Evolutionary conservation across 1,140 invertebrate genomes (phyloP).

Genomic region (Drosophila rhopaloa): DNA sequence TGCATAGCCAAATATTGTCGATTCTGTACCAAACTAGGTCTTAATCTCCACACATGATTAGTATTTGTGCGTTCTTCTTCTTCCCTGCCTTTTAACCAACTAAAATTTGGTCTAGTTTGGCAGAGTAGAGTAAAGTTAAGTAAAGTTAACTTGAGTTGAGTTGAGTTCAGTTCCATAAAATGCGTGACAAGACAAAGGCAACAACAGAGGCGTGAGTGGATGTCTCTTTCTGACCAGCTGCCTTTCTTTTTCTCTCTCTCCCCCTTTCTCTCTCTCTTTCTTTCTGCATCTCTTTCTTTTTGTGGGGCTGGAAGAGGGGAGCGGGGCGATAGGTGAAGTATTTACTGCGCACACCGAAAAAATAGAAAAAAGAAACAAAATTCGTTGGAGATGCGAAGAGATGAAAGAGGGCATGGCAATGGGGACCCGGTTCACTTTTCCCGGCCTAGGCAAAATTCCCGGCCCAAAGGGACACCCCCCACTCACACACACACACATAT

Average conservation of each 20-base stretch:
- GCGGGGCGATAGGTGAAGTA: conserved; percentile 33
- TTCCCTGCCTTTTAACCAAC: background rate
- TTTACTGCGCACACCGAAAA: conserved; percentile 65
- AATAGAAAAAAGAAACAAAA: conserved; percentile 52
- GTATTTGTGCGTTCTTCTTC: no score
- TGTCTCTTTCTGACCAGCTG: conserved; percentile 33
- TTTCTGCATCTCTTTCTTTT: background rate
- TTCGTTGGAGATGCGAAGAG: conserved; percentile 48
- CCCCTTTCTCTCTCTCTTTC: background rate
- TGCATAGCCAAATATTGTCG: no score
- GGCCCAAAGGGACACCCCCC: conserved; percentile 17
- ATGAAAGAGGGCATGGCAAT: conserved; percentile 39
- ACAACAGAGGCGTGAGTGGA: conserved; percentile 50
- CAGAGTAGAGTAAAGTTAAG: conserved; percentile 13
- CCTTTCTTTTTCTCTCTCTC: background rate
- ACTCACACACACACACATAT: conserved; percentile 14
- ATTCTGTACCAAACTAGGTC: no score
- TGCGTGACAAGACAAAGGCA: conserved; percentile 68
- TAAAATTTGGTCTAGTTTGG: conserved; percentile 6
- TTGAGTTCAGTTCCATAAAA: conserved; percentile 40
- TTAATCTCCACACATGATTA: no score
- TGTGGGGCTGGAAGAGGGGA: background rate
- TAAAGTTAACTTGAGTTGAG: conserved; percentile 21
- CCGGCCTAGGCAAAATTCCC: conserved; percentile 40
- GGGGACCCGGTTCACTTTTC: conserved; percentile 39